Conservation (phyloP, 2,888 invertebrate species). For the Ectropis crepuscularia region DNA sequence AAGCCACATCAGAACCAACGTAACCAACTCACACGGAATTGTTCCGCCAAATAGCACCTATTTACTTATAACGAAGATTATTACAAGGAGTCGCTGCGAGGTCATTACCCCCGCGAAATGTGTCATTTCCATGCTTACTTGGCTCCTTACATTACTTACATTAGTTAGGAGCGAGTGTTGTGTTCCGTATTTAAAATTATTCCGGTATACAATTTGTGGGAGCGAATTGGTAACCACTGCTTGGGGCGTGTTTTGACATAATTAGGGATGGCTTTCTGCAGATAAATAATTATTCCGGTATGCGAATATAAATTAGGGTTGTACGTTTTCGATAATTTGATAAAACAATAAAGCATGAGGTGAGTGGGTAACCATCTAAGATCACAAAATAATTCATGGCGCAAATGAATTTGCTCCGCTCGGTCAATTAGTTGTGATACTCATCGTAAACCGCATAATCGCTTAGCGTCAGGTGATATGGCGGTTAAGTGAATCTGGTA, state of each 20-base stretch:
- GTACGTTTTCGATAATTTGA: too few species aligned
- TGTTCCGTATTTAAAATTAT: constrained; percentile 20
- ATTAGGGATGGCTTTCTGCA: constrained; percentile 1
- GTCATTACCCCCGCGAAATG: constrained; percentile 36
- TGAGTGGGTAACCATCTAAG: background rate
- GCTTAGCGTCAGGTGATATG: too few species aligned
- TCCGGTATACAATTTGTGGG: constrained; percentile 5
- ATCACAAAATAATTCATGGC: too few species aligned
- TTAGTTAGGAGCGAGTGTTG: constrained; percentile 26
- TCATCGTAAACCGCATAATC: too few species aligned
- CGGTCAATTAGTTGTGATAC: too few species aligned
- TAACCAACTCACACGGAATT: constrained; percentile 41
- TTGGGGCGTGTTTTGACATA: constrained; percentile 3
- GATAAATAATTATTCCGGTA: background rate
- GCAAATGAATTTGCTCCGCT: too few species aligned
- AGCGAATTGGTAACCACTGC: constrained; percentile 9
- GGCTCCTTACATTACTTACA: constrained; percentile 20
- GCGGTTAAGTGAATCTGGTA: too few species aligned
- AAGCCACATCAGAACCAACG: constrained; percentile 34
- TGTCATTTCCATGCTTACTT: constrained; percentile 32
- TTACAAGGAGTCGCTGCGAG: constrained; percentile 35
- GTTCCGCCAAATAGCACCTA: constrained; percentile 37
- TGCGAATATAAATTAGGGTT: background rate
- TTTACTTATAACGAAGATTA: constrained; percentile 43
- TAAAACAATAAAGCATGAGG: background rate